Percentiles rank a stretch among this genome's conserved stretches.
Conservation (phyloP, 1,140 invertebrate species). For the Gryllus bimaculatus region DNA sequence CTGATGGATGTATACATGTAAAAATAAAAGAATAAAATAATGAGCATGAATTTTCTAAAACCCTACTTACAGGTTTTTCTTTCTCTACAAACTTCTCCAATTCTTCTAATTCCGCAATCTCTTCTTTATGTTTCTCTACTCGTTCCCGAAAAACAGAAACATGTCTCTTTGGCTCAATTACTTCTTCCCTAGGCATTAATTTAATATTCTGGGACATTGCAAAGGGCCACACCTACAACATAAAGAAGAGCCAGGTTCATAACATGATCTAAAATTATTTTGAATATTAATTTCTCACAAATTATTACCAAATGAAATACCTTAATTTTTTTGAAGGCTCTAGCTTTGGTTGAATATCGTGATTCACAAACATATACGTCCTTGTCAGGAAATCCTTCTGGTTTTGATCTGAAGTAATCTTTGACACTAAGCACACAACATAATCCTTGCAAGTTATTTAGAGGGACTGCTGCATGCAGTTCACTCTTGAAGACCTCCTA, state of each 20-base stretch:
- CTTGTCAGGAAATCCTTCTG: constrained; percentile 81
- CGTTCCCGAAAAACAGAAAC: constrained; percentile 89
- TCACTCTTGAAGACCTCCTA: constrained; percentile 94
- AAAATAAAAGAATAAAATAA: not conserved
- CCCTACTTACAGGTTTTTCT: constrained; percentile 56
- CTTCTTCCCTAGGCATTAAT: constrained; percentile 58
- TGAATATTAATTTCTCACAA: not conserved
- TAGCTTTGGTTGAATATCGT: constrained; percentile 73
- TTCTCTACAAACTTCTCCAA: constrained; percentile 68
- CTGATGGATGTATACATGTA: too few relatives aligned
- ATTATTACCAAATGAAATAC: constrained; percentile 31
- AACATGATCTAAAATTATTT: too few relatives aligned
- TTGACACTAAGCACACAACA: constrained; percentile 92
- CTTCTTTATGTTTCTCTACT: constrained; percentile 82
- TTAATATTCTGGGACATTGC: constrained; percentile 46
- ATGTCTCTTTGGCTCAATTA: constrained; percentile 71
- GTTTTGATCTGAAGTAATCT: constrained; percentile 85
- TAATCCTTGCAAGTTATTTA: constrained; percentile 81
- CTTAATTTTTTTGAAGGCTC: constrained; percentile 93
- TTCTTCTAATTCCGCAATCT: constrained; percentile 75
- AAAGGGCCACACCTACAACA: constrained; percentile 55
- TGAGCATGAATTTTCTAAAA: not conserved
- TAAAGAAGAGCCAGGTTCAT: too few relatives aligned
- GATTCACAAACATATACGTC: constrained; percentile 97
- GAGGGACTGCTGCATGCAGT: constrained; percentile 66